Conservation (phyloP, 2,888 invertebrate species). For the Apamea sordens region DNA sequence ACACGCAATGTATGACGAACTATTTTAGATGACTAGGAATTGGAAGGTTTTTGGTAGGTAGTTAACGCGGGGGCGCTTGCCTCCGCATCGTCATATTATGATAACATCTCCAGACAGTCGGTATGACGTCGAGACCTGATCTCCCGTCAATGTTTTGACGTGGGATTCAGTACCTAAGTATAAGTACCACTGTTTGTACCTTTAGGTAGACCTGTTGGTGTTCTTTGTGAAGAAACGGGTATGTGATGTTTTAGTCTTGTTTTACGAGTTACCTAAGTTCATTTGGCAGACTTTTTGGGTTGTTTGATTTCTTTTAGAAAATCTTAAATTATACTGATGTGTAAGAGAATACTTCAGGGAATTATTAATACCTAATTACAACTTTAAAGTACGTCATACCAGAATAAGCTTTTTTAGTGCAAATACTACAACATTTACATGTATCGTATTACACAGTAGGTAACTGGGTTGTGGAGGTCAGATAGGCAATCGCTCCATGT, state of each 20-base stretch:
- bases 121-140: conserved; percentile 74
- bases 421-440: neutral
- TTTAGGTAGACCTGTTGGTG: conserved; percentile 10
- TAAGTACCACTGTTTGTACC: conserved; percentile 3
- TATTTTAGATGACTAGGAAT: rapidly evolving
- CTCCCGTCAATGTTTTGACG: conserved; percentile 83
- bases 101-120: conserved; percentile 78
- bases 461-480: too few species aligned
- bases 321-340: neutral
- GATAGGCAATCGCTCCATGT: too few species aligned
- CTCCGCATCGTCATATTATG: conserved; percentile 78
- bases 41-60: neutral
- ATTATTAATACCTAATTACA: neutral
- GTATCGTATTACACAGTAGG: too few species aligned
- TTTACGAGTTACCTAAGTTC: neutral
- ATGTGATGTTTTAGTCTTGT: conserved; percentile 26
- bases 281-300: neutral
- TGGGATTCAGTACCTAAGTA: conserved; percentile 65
- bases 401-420: neutral
- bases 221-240: conserved; percentile 38
- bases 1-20: conserved; percentile 11
- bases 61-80: conserved; percentile 79
- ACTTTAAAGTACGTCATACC: neutral
- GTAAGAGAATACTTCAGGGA: neutral
- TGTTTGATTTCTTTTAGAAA: neutral